Evolutionary conservation across 2,113 vertebrate genomes (phyloP).

Genomic region (Gracilinanus agilis): DNA sequence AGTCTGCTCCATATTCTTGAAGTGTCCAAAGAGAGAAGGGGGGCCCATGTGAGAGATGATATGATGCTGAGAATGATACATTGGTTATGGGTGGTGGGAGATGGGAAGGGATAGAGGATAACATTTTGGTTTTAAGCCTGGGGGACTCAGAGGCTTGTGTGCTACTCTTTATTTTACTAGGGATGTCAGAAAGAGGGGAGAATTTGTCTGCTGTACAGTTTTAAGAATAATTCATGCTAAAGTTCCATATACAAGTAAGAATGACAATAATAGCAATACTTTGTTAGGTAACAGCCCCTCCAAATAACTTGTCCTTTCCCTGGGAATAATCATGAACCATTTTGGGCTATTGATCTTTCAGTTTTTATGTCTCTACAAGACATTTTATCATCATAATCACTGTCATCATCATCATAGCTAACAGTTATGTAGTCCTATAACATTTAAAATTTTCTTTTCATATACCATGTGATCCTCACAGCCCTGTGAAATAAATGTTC

Average conservation of each 20-base stretch:
- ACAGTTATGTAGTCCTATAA: not conserved
- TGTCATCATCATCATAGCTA: not conserved
- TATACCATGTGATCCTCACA: not conserved
- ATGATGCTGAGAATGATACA: not conserved
- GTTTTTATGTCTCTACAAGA: not conserved
- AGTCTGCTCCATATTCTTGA: not conserved
- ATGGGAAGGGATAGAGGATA: not conserved
- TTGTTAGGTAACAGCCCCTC: not conserved
- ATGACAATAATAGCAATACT: not conserved
- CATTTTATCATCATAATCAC: not conserved
- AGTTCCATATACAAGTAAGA: not conserved
- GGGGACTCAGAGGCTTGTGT: not conserved
- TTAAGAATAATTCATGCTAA: not conserved
- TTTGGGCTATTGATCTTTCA: not conserved
- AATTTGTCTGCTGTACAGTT: not conserved
- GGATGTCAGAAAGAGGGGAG: not conserved
- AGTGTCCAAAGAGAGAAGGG: not conserved
- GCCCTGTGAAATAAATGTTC: not conserved
- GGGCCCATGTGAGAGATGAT: not conserved
- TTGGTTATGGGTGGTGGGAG: not conserved
- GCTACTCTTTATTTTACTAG: not conserved
- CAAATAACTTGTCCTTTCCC: not conserved
- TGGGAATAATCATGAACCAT: not conserved
- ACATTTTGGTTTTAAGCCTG: not conserved
- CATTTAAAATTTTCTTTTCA: not conserved